phyloP scores from a whole-genome alignment of 2,797 vertebrate species.

The Buceros bicornis region DNA sequence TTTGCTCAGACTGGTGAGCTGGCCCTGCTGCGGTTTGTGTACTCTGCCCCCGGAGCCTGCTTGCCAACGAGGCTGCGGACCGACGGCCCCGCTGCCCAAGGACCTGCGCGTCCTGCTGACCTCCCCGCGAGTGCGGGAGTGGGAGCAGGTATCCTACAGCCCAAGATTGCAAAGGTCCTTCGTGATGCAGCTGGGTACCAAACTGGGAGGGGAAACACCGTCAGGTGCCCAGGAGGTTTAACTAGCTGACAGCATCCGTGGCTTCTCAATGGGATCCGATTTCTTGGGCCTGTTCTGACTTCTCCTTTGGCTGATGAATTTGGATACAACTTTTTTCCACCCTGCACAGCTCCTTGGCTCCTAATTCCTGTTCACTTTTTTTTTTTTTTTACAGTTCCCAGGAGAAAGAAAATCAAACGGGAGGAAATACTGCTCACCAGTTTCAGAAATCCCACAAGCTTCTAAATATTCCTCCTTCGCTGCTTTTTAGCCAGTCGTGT shows the following conservation, averaged over 20 bases:
- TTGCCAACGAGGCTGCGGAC: not conserved
- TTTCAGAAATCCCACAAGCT: not conserved
- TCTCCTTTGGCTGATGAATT: not conserved
- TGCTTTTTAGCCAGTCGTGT: not conserved
- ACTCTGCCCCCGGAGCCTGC: not conserved
- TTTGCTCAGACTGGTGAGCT: not conserved
- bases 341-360: not conserved
- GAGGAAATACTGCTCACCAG: conserved; percentile 4
- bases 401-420: not conserved
- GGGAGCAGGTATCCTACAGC: fast-evolving
- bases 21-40: fast-evolving
- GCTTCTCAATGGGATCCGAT: not conserved
- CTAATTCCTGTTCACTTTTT: not conserved
- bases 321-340: not conserved
- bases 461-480: not conserved
- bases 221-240: not conserved
- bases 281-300: not conserved
- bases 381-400: not conserved
- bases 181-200: not conserved
- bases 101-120: not conserved
- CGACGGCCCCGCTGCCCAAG: not conserved
- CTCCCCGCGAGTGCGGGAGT: fast-evolving
- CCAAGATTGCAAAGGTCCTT: not conserved
- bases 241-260: not conserved
- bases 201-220: not conserved